Evolutionary conservation across 1,140 invertebrate genomes (phyloP).

Genomic region (Plodia interpunctella): DNA sequence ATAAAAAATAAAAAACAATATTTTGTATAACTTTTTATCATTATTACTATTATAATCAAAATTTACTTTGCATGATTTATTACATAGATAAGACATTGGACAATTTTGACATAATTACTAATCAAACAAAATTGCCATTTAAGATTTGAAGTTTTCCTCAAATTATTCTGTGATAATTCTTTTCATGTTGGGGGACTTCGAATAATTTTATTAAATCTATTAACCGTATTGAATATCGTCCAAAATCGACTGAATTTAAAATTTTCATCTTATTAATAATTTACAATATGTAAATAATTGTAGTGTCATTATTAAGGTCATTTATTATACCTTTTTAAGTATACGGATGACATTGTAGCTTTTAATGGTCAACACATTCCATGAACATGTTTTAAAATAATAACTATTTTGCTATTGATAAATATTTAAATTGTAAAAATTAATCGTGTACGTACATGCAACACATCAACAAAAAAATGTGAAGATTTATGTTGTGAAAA

Average conservation of each 20-base stretch:
- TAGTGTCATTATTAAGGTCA: conserved; percentile 20
- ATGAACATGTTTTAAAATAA: conserved; percentile 33
- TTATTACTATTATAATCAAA: conserved; percentile 7
- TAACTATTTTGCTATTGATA: conserved; percentile 46
- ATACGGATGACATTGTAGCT: conserved; percentile 58
- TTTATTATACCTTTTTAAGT: conserved; percentile 23
- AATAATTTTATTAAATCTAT: conserved; percentile 36
- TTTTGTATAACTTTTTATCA: neutral
- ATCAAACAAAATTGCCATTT: conserved; percentile 40
- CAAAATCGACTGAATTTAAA: conserved; percentile 29
- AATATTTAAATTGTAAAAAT: conserved; percentile 11
- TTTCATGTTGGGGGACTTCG: conserved; percentile 68
- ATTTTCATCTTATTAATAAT: conserved; percentile 17
- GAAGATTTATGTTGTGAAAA: too few relatives aligned
- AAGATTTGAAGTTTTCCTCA: conserved; percentile 64
- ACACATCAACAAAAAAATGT: too few relatives aligned
- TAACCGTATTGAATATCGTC: neutral
- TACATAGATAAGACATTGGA: neutral
- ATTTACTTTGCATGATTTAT: conserved; percentile 11
- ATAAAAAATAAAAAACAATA: conserved; percentile 10
- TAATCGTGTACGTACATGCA: too few relatives aligned
- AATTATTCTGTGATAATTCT: conserved; percentile 73
- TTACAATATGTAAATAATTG: conserved; percentile 29
- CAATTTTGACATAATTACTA: conserved; percentile 5
- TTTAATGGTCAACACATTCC: conserved; percentile 45